Evolutionary conservation across 2,797 vertebrate genomes (phyloP).

Genomic region (Danio kyathit): DNA sequence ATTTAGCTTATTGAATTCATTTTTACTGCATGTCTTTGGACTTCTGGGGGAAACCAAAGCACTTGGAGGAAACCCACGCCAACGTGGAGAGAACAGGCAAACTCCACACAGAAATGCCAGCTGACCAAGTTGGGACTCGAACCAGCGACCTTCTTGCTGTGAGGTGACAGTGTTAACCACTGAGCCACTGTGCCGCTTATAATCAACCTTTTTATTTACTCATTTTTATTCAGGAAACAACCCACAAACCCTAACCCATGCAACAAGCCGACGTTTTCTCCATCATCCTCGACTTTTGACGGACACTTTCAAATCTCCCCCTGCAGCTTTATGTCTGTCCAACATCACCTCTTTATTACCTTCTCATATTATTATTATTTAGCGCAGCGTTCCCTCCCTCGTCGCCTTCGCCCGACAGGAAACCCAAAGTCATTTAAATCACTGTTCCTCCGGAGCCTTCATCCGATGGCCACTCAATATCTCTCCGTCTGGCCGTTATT

Average conservation of each 20-base stretch:
- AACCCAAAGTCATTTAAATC: conserved; percentile 49
- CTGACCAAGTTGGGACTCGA: too few relatives aligned
- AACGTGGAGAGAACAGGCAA: too few relatives aligned
- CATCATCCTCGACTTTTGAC: conserved; percentile 36
- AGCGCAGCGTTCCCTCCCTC: conserved; percentile 10
- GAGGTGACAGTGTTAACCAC: too few relatives aligned
- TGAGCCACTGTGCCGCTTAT: too few relatives aligned
- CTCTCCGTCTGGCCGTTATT: conserved; percentile 61
- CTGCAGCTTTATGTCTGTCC: neutral
- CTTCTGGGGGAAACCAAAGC: too few relatives aligned
- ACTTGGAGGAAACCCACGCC: too few relatives aligned
- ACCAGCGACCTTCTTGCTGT: too few relatives aligned
- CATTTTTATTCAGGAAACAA: too few relatives aligned
- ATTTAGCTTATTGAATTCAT: too few relatives aligned
- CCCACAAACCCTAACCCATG: too few relatives aligned
- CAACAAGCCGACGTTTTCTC: neutral
- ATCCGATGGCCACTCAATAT: conserved; percentile 54
- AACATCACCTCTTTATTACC: conserved; percentile 53
- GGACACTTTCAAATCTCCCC: conserved; percentile 17
- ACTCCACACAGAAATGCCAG: too few relatives aligned
- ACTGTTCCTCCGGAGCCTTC: conserved; percentile 39
- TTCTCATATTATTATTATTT: conserved; percentile 42
- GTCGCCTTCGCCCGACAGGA: conserved; percentile 44
- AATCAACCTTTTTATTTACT: neutral
- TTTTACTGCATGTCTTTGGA: too few relatives aligned